These are phyloP conservation scores for Drosophila lutescens DNA, from an alignment of 2,888 invertebrate species.

Conservation along the genomic window DNA sequence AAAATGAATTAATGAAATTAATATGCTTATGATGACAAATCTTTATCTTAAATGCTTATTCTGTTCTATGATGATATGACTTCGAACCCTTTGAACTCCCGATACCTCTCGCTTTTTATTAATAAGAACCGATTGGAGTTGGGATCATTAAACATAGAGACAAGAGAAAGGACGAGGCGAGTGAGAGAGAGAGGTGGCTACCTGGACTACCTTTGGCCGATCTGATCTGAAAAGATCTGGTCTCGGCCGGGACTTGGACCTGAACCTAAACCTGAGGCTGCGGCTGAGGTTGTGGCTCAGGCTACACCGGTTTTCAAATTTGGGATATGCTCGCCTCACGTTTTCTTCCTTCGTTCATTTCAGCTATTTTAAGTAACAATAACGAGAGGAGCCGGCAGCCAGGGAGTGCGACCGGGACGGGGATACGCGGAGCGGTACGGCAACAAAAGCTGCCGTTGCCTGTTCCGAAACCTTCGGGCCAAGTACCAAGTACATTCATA, in stretches of 20 bases:
- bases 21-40: background rate
- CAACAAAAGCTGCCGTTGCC: conserved; percentile 67
- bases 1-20: too few species aligned
- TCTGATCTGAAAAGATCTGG: conserved; percentile 22
- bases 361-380: conserved; percentile 78
- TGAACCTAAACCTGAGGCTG: conserved; percentile 14
- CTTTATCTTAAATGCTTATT: background rate
- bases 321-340: conserved; percentile 73
- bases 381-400: conserved; percentile 43
- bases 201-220: conserved; percentile 42
- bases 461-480: conserved; percentile 57
- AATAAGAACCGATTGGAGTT: conserved; percentile 7
- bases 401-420: conserved; percentile 8
- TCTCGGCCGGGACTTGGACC: conserved; percentile 11
- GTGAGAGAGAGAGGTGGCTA: conserved; percentile 46
- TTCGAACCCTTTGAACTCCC: background rate
- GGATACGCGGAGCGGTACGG: conserved; percentile 22
- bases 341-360: conserved; percentile 51
- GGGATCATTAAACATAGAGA: conserved; percentile 54
- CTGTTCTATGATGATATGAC: background rate
- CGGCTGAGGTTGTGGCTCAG: conserved; percentile 30
- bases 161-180: conserved; percentile 17
- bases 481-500: conserved; percentile 75
- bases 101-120: conserved; percentile 3
- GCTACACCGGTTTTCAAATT: conserved; percentile 79